Percentiles rank a stretch among this genome's conserved stretches.
Conservation (phyloP, 2,113 vertebrate genomes). For the Cisticola juncidis region DNA sequence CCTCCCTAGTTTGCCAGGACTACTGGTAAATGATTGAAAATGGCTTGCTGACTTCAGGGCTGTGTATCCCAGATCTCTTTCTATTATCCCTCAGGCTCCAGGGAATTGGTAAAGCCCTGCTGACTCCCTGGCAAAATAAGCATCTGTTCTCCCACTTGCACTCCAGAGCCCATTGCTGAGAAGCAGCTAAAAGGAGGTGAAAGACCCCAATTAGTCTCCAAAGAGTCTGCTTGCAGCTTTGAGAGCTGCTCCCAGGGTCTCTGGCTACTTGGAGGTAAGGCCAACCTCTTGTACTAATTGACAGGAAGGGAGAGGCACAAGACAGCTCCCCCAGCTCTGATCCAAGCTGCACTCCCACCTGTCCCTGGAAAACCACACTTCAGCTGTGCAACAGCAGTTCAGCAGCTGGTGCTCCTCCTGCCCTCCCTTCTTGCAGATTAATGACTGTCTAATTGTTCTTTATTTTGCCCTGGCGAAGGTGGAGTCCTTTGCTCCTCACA, state of each 20-base stretch:
- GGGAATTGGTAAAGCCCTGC: neutral
- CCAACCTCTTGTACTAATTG: constrained; percentile 13
- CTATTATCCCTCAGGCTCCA: accelerated
- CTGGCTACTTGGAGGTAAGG: neutral
- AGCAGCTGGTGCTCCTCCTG: neutral
- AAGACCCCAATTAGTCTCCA: constrained; percentile 35
- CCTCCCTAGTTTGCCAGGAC: neutral
- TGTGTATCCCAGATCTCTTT: neutral
- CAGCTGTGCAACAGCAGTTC: neutral
- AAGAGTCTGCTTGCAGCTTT: neutral
- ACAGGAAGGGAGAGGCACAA: neutral
- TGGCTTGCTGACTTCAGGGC: neutral
- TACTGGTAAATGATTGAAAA: neutral
- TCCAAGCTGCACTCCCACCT: neutral
- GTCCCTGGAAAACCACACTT: neutral
- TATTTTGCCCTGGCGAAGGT: neutral
- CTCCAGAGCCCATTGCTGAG: neutral
- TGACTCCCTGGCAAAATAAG: neutral
- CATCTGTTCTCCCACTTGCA: neutral
- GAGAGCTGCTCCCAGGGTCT: neutral
- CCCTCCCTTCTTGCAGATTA: neutral
- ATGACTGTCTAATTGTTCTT: constrained; percentile 25
- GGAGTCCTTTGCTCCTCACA: neutral
- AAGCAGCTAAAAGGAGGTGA: constrained; percentile 2
- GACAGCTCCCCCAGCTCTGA: neutral